These are phyloP conservation scores for Acanthopagrus latus DNA, from an alignment of 2,797 vertebrate species.

Conservation along the genomic window DNA sequence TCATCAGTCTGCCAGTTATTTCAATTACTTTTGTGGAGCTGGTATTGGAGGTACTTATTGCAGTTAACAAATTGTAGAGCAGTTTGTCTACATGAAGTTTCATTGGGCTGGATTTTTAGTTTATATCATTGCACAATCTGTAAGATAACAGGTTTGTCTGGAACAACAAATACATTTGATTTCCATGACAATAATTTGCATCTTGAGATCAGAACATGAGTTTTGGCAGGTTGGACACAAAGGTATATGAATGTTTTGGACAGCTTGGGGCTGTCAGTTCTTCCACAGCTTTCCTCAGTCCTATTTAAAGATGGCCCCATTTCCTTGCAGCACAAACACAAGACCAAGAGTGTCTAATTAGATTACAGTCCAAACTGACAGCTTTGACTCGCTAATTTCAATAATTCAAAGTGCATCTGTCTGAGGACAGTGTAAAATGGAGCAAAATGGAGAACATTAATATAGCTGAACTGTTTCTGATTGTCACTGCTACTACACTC, in stretches of 20 bases:
- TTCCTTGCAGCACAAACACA: slow-evolving; percentile 48
- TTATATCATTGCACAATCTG: background rate
- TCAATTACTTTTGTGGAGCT: background rate
- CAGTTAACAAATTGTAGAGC: background rate
- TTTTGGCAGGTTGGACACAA: slow-evolving; percentile 26
- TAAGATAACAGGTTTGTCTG: background rate
- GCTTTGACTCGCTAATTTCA: slow-evolving; percentile 53
- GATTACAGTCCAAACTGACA: slow-evolving; percentile 63
- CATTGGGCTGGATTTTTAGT: background rate
- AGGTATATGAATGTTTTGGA: slow-evolving; percentile 35
- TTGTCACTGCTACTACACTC: background rate
- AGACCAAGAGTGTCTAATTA: slow-evolving; percentile 57
- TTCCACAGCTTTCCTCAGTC: slow-evolving; percentile 29
- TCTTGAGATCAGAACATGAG: slow-evolving; percentile 14
- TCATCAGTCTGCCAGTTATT: background rate
- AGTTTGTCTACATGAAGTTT: background rate
- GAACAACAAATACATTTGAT: slow-evolving; percentile 8
- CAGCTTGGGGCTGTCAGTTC: slow-evolving; percentile 26
- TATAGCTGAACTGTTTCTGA: slow-evolving; percentile 14
- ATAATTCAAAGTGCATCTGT: slow-evolving; percentile 47
- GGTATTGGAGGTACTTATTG: background rate
- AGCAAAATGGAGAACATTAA: slow-evolving; percentile 14
- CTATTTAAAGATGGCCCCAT: slow-evolving; percentile 76
- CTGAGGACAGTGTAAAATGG: slow-evolving; percentile 19
- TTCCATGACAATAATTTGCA: background rate